Conservation (phyloP, 1,140 invertebrate genomes). For the Drosophila nigromelanica region DNA sequence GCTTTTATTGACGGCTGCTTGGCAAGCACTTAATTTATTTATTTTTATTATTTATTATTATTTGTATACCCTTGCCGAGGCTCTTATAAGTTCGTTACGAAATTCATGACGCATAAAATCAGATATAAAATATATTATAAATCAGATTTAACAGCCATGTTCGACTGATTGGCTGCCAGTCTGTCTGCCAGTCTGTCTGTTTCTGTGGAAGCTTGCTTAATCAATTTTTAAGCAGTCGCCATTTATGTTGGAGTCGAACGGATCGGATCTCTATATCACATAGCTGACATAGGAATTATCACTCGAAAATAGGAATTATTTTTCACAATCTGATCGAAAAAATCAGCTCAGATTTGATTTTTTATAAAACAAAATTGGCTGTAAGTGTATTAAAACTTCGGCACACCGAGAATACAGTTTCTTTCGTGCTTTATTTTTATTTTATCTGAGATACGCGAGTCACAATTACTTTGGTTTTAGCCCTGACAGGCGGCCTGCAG, state of each 20-base stretch:
- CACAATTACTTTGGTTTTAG: slow-evolving; percentile 70
- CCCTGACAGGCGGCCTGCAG: slow-evolving; percentile 60
- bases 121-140: neutral
- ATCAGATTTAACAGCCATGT: too few species aligned
- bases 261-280: too few species aligned
- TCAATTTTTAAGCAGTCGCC: too few species aligned
- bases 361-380: too few species aligned
- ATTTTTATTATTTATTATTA: slow-evolving; percentile 6
- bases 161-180: too few species aligned
- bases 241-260: too few species aligned
- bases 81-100: neutral
- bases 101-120: neutral
- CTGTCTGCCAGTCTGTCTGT: too few species aligned
- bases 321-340: too few species aligned
- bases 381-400: neutral
- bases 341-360: too few species aligned
- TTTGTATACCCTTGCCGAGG: neutral
- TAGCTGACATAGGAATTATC: too few species aligned
- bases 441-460: slow-evolving; percentile 38
- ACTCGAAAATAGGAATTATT: too few species aligned
- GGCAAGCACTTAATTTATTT: neutral
- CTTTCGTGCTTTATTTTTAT: slow-evolving; percentile 5
- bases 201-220: too few species aligned
- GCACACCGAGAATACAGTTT: neutral
- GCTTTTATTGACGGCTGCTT: slow-evolving; percentile 6